Percentiles rank a stretch among this genome's conserved stretches.
phyloP scores from a whole-genome alignment of 2,113 vertebrate species.

The Varanus salvator region DNA sequence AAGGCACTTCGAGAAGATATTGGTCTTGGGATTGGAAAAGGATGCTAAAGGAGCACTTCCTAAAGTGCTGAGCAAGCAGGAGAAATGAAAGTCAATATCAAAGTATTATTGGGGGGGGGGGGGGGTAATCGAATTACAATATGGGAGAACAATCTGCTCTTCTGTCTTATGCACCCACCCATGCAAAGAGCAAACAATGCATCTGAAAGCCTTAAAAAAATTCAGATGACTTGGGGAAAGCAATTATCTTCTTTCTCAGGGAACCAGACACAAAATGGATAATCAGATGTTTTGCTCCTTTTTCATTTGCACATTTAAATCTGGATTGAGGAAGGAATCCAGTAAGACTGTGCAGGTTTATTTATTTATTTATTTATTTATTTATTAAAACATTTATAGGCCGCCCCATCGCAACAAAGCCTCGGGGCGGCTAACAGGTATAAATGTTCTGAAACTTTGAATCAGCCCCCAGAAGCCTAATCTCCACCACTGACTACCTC shows the following conservation, averaged over 20 bases:
- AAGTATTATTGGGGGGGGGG: not conserved
- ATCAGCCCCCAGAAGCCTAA: not conserved
- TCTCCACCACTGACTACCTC: not conserved
- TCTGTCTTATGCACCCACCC: not conserved
- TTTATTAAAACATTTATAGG: too few species aligned
- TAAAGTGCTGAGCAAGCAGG: conserved; percentile 41
- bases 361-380: too few species aligned
- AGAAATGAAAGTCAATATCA: conserved; percentile 24
- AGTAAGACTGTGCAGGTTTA: conserved; percentile 17
- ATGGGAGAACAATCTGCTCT: not conserved
- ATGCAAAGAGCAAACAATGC: not conserved
- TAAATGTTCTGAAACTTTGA: not conserved
- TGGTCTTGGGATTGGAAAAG: not conserved
- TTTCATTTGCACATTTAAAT: conserved; percentile 20
- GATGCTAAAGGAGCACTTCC: conserved; percentile 31
- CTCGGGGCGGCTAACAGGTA: too few species aligned
- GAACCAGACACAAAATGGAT: not conserved
- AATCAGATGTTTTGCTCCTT: not conserved
- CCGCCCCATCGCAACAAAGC: too few species aligned
- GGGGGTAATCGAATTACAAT: not conserved
- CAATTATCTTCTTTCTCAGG: not conserved
- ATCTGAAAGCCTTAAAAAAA: not conserved
- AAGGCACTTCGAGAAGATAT: not conserved
- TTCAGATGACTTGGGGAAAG: not conserved
- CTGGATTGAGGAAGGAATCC: conserved; percentile 8